phyloP scores from a whole-genome alignment of 2,113 vertebrate genomes.

The Ammodytes marinus region DNA sequence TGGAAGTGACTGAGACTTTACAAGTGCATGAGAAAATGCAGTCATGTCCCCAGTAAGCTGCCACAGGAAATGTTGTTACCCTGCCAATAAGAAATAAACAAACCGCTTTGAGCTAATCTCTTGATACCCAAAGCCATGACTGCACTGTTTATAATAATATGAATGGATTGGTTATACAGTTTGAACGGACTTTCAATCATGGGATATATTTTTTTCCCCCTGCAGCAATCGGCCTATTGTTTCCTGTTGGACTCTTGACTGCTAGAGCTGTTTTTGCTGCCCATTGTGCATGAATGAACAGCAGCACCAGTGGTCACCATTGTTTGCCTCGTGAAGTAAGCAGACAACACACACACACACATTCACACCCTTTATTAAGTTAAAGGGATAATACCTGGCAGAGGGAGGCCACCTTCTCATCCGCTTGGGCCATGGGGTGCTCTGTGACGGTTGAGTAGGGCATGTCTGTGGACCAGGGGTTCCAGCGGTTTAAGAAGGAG shows the following conservation, averaged over 20 bases:
- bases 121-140: conserved; percentile 17
- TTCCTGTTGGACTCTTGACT: conserved; percentile 22
- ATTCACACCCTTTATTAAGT: not conserved
- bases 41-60: not conserved
- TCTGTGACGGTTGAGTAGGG: conserved; percentile 94
- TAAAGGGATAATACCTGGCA: conserved; percentile 87
- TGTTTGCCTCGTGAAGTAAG: conserved; percentile 32
- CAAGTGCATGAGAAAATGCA: conserved; percentile 1
- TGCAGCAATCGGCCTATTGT: conserved; percentile 53
- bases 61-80: not conserved
- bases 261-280: conserved; percentile 3
- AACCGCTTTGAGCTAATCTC: conserved; percentile 5
- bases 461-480: conserved; percentile 95
- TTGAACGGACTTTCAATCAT: conserved; percentile 4
- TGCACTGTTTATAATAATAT: not conserved
- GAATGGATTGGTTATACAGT: not conserved
- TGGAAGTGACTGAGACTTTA: not conserved
- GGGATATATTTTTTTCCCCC: not conserved
- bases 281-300: conserved; percentile 14
- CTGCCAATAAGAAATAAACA: conserved; percentile 11
- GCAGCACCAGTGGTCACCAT: conserved; percentile 20
- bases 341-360: not conserved
- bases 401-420: conserved; percentile 92
- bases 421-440: conserved; percentile 92
- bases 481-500: conserved; percentile 95